phyloP scores from a whole-genome alignment of 2,797 vertebrate species.

The Crenuchus spilurus region DNA sequence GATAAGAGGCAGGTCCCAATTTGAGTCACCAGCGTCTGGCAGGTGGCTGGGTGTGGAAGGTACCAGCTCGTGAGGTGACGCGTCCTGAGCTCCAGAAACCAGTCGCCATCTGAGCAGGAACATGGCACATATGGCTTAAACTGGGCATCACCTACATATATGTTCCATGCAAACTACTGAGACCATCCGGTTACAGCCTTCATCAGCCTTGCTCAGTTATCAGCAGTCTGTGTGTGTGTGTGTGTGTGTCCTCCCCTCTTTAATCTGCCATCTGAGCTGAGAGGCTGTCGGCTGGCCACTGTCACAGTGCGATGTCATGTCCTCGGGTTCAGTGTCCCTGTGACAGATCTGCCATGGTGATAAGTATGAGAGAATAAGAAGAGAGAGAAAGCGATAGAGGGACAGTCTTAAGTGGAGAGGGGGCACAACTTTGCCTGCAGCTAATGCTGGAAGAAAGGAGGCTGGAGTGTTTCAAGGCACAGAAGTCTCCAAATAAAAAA shows the following conservation, averaged over 20 bases:
- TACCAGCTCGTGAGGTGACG: slow-evolving; percentile 7
- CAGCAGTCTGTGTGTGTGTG: slow-evolving; percentile 34
- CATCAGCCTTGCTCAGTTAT: slow-evolving; percentile 28
- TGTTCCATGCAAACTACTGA: not conserved
- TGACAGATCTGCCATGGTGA: slow-evolving; percentile 39
- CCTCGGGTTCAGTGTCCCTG: slow-evolving; percentile 44
- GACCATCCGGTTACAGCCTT: slow-evolving; percentile 25
- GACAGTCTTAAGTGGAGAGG: slow-evolving; percentile 9
- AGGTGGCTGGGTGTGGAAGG: slow-evolving; percentile 32
- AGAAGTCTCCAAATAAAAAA: not conserved
- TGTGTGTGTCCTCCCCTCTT: slow-evolving; percentile 27
- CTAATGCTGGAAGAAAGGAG: not conserved
- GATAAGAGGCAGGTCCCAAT: not conserved
- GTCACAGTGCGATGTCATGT: slow-evolving; percentile 47
- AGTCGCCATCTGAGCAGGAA: slow-evolving; percentile 19
- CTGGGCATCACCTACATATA: slow-evolving; percentile 11
- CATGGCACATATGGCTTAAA: slow-evolving; percentile 18
- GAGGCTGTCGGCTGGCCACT: slow-evolving; percentile 33
- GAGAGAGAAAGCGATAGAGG: not conserved
- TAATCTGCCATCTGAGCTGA: slow-evolving; percentile 54
- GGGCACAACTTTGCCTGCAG: slow-evolving; percentile 9
- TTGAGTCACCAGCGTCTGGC: not conserved
- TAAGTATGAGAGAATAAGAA: slow-evolving; percentile 28
- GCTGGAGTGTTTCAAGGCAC: slow-evolving; percentile 5
- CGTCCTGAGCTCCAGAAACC: slow-evolving; percentile 8